Evolutionary conservation across 2,888 invertebrate species (phyloP).

Genomic region (Alloscopus bannaensis): DNA sequence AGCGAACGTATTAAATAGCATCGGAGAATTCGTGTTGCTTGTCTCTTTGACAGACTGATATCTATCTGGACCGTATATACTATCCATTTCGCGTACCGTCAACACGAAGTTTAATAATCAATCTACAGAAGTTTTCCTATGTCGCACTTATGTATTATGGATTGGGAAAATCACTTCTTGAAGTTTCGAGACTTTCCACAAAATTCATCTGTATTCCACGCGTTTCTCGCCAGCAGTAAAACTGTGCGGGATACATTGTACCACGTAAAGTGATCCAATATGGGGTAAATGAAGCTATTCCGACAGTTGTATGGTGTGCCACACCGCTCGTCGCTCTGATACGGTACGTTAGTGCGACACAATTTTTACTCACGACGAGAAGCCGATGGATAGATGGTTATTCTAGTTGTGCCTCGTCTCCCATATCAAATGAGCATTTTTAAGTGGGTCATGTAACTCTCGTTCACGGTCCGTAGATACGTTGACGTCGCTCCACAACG

Average conservation of each 20-base stretch:
- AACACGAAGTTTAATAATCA: conserved; percentile 25
- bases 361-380: no score
- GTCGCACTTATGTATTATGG: conserved; percentile 6
- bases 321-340: not conserved
- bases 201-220: conserved; percentile 38
- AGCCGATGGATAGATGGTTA: no score
- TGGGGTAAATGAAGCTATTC: not conserved
- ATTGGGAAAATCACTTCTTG: conserved; percentile 34
- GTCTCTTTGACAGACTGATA: no score
- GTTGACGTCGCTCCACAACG: conserved; percentile 7
- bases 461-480: conserved; percentile 19
- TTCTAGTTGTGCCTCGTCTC: not conserved
- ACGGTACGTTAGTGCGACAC: not conserved
- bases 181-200: conserved; percentile 18
- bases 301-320: not conserved
- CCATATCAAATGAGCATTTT: conserved; percentile 25
- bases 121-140: conserved; percentile 29
- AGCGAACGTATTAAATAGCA: no score
- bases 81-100: not conserved
- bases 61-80: no score
- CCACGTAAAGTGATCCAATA: conserved; percentile 7
- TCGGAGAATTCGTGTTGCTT: no score
- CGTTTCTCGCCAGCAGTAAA: conserved; percentile 13
- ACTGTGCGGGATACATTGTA: not conserved
- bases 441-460: conserved; percentile 24